phyloP scores from a whole-genome alignment of 2,113 vertebrate genomes.

The Eulemur rufifrons region DNA sequence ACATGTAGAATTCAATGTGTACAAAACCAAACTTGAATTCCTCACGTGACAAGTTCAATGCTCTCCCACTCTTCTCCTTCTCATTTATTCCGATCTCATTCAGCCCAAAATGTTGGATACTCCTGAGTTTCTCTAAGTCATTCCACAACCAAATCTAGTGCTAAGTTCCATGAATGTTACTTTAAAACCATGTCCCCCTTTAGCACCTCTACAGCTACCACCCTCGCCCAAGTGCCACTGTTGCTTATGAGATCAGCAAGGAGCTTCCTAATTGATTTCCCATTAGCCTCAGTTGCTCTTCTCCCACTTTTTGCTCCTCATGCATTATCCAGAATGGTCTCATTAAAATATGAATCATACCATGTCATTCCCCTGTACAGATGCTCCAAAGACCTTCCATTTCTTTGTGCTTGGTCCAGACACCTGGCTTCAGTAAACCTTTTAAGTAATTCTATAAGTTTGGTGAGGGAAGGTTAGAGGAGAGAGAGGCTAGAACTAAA shows the following conservation, averaged over 20 bases:
- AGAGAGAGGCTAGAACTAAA: background rate
- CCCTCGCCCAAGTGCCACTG: background rate
- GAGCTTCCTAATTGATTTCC: background rate
- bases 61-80: background rate
- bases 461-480: background rate
- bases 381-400: background rate
- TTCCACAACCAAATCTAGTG: background rate
- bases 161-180: background rate
- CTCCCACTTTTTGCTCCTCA: background rate
- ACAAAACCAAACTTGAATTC: slow-evolving; percentile 6
- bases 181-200: background rate
- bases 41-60: background rate
- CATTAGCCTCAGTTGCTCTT: background rate
- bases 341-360: background rate
- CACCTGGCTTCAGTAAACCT: background rate
- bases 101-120: background rate
- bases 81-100: background rate
- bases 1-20: background rate
- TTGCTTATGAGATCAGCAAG: background rate
- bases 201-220: background rate
- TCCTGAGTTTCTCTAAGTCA: background rate
- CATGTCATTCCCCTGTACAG: background rate
- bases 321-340: background rate
- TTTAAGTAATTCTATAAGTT: background rate
- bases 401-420: background rate